Percentiles rank a stretch among this genome's conserved stretches.
phyloP scores from a whole-genome alignment of 2,113 vertebrate species.

The Felis chaus region DNA sequence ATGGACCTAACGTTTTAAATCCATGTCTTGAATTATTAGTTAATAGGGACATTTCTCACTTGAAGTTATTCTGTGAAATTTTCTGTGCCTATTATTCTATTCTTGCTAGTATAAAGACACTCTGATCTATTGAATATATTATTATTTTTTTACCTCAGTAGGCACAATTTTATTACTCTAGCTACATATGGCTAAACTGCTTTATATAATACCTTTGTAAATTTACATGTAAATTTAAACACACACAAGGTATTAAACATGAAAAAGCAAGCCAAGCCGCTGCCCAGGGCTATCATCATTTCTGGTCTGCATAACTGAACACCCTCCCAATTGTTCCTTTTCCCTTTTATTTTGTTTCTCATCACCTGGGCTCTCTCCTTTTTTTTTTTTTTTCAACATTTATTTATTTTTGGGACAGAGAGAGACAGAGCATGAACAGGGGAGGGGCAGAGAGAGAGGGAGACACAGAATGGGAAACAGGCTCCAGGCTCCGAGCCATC shows the following conservation, averaged over 20 bases:
- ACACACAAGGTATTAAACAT: neutral
- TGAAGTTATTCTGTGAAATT: neutral
- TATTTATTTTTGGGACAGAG: too few relatives aligned
- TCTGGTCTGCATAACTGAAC: neutral
- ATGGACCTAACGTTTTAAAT: neutral
- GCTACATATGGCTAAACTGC: neutral
- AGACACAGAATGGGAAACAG: too few relatives aligned
- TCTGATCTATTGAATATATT: neutral
- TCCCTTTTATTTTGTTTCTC: neutral
- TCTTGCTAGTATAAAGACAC: neutral
- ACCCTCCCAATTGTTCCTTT: neutral
- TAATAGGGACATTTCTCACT: neutral
- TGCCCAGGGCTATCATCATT: neutral
- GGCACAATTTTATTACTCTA: neutral
- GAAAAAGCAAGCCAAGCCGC: neutral
- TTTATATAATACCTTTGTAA: neutral
- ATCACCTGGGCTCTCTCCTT: neutral
- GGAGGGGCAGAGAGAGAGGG: too few relatives aligned
- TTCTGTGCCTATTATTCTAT: neutral
- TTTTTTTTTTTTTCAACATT: too few relatives aligned
- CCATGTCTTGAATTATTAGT: neutral
- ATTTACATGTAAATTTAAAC: neutral
- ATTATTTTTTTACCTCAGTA: neutral
- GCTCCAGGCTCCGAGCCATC: too few relatives aligned
- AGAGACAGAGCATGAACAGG: too few relatives aligned